Base-by-base conservation (phyloP, 2,113 vertebrate genomes). In the Ochotona curzoniae region DNA sequence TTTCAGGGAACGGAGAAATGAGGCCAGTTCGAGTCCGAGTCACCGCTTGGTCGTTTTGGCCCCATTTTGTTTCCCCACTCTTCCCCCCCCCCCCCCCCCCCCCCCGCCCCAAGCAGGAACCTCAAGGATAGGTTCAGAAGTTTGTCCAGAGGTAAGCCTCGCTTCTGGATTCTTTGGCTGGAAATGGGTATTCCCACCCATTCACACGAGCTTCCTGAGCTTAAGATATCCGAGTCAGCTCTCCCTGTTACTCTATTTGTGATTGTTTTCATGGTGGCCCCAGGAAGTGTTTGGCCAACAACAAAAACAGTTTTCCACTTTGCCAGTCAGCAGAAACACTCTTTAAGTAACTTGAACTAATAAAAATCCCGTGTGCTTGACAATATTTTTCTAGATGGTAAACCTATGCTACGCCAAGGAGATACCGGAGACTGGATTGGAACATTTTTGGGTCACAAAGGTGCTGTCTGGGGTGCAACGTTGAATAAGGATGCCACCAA, bases 351-450 rank as follows among this genome's bases (percentile, higher is more conserved):
- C 64, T 7, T 61, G 15, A 60, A 70, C 66, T 88, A 44, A 44
- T 86, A 5, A 57, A 70, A 93, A 79, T 92, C 32, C 61, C 17
- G 2, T 64, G 32, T 76, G 17, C 83, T 84, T 78, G 54, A 20
- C 60, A 70, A 81, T 91, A 1, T 79, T 93, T 89, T 76, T 95
- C 57, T 96, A 99, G 99, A 99, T 98, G 99, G 99, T 23, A 99
- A 99, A 93, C 99, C 99, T 60, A 99, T 99, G 99, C 98, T 99
- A 97, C 99, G 99, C 96, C 99, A 99, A 97, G 99, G 99, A 8
- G 99, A 99, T 98, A 99, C 99, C 70, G 99, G 99, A 97, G 99
- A 99, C 98, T 99, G 99, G 99, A 99, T 99, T 20, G 99, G 99
- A 96, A 99, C 99, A 0, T 99, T 99, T 98, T 97, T 99, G 96